Evolutionary conservation across 1,140 invertebrate genomes (phyloP).

Genomic region (Melitaea cinxia): DNA sequence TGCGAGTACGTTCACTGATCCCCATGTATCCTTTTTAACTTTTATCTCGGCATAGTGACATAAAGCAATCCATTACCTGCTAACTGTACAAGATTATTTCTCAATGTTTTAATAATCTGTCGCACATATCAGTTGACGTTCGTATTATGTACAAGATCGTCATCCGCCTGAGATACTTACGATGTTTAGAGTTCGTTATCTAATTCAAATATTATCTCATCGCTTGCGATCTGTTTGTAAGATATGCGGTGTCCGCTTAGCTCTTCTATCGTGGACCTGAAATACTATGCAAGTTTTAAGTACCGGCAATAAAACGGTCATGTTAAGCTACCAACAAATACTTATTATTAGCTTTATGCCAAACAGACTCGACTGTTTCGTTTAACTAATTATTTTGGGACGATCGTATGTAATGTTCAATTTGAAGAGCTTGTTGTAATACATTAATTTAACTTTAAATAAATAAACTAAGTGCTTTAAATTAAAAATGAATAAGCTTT

Average conservation of each 20-base stretch:
- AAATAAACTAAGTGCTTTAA: too few relatives aligned
- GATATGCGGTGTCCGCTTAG: constrained; percentile 54
- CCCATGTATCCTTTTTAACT: constrained; percentile 12
- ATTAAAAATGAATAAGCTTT: too few relatives aligned
- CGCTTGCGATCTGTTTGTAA: constrained; percentile 54
- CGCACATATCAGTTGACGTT: not conserved
- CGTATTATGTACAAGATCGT: constrained; percentile 18
- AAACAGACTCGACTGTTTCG: not conserved
- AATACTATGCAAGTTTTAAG: constrained; percentile 25
- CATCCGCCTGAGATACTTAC: constrained; percentile 10
- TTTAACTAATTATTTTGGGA: constrained; percentile 3
- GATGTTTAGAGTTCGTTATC: constrained; percentile 47
- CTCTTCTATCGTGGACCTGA: constrained; percentile 4
- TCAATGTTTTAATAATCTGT: not conserved
- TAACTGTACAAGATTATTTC: not conserved
- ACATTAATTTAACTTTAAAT: too few relatives aligned
- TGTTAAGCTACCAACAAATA: constrained; percentile 15
- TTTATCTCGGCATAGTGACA: constrained; percentile 16
- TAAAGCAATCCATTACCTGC: constrained; percentile 8
- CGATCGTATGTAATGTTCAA: too few relatives aligned
- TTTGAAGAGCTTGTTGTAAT: too few relatives aligned
- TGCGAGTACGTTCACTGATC: constrained; percentile 20
- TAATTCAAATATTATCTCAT: constrained; percentile 67
- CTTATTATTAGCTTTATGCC: constrained; percentile 5
- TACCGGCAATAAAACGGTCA: constrained; percentile 22